These are phyloP conservation scores for Nesospiza acunhae DNA, from an alignment of 2,113 vertebrate genomes.

Conservation along the genomic window DNA sequence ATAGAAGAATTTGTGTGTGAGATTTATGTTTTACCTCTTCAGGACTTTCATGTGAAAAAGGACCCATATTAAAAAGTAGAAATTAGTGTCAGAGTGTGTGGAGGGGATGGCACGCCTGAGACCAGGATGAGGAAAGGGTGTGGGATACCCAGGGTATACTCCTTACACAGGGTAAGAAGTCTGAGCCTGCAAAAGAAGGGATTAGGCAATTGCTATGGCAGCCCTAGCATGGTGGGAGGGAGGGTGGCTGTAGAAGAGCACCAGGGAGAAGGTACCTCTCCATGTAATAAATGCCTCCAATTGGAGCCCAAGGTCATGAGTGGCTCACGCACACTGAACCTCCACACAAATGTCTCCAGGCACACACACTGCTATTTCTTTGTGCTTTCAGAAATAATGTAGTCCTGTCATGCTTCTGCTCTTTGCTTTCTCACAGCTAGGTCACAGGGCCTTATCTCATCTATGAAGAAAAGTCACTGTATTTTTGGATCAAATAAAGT, in stretches of 20 bases:
- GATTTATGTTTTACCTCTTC: neutral
- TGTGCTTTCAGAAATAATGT: neutral
- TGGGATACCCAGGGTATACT: neutral
- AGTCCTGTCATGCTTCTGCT: neutral
- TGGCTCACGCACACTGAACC: neutral
- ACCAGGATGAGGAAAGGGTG: neutral
- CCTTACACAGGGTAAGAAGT: no score
- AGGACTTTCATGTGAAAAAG: neutral
- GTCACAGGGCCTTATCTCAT: neutral
- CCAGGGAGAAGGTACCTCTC: neutral
- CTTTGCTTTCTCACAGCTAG: neutral
- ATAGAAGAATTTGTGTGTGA: neutral
- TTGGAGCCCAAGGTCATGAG: neutral
- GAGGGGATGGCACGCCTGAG: neutral
- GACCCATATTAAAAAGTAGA: neutral
- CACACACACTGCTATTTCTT: neutral
- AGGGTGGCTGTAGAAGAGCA: neutral
- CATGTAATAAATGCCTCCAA: neutral
- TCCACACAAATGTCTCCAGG: neutral
- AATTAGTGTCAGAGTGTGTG: neutral
- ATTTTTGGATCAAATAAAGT: neutral
- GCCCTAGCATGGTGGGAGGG: neutral
- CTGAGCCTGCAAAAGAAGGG: neutral
- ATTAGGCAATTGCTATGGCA: neutral
- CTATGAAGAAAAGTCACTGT: neutral